These are phyloP conservation scores for Eospalax fontanierii DNA, from an alignment of 2,797 vertebrate genomes.

Conservation along the genomic window DNA sequence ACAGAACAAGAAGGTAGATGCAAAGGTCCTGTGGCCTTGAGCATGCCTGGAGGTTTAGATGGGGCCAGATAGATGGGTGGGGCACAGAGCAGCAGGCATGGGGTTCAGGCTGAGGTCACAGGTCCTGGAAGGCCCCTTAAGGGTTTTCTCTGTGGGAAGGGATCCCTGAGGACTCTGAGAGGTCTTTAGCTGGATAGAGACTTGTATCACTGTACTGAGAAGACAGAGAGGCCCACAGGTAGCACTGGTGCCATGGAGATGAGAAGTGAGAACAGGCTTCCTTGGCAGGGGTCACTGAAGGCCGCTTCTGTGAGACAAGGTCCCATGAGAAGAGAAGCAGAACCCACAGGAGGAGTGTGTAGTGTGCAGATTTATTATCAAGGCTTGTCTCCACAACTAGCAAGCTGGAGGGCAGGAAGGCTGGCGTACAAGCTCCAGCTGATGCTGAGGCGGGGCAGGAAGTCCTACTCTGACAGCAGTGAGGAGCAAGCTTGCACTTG, in stretches of 20 bases:
- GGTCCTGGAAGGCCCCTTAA: background rate
- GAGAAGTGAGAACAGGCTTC: no score
- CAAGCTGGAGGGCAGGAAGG: no score
- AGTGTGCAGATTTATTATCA: no score
- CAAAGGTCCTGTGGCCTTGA: background rate
- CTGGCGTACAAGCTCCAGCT: no score
- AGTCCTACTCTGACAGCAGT: no score
- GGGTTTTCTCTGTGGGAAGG: background rate
- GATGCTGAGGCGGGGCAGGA: no score
- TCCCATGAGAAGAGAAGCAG: background rate
- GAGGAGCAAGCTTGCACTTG: no score
- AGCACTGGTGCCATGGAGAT: no score
- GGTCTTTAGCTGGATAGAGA: background rate
- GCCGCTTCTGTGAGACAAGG: rapidly evolving
- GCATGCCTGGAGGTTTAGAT: background rate
- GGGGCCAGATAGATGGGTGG: background rate
- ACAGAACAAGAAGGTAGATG: background rate
- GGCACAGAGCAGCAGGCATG: background rate
- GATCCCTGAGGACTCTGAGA: background rate
- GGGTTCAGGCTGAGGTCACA: no score
- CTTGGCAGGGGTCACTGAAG: no score
- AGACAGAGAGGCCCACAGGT: background rate
- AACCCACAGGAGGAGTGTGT: no score
- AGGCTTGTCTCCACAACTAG: no score
- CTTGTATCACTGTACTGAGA: background rate